A percentile compares a stretch with the other conserved stretches of the same genome.
phyloP scores from a whole-genome alignment of 2,113 vertebrate species.

The Callorhinus ursinus region DNA sequence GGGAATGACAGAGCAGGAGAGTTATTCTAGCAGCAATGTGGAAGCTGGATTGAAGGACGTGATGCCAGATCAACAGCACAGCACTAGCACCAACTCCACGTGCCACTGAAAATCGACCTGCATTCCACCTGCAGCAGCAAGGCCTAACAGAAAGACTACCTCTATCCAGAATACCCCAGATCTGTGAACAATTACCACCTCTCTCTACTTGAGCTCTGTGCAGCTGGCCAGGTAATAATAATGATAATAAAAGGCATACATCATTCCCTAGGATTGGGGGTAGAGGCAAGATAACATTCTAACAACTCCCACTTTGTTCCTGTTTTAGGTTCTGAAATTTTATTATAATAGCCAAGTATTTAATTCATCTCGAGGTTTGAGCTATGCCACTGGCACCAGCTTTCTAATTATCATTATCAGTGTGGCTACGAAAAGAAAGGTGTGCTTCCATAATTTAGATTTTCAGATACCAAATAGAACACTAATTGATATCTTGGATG shows the following conservation, averaged over 20 bases:
- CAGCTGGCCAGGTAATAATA: not conserved
- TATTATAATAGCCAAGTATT: not conserved
- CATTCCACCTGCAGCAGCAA: not conserved
- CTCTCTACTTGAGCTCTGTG: not conserved
- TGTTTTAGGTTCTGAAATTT: slow-evolving; percentile 18
- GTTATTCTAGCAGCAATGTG: not conserved
- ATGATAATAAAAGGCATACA: not conserved
- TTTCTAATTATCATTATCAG: slow-evolving; percentile 8
- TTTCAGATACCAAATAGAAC: slow-evolving; percentile 17
- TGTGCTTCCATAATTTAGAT: slow-evolving; percentile 4
- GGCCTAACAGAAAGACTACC: not conserved
- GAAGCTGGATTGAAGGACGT: not conserved
- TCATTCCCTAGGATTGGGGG: not conserved
- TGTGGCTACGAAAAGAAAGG: not conserved
- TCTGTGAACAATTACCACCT: not conserved
- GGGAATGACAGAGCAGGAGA: not conserved
- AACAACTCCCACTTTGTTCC: slow-evolving; percentile 16
- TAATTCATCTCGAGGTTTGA: slow-evolving; percentile 20
- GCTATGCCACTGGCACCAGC: not conserved
- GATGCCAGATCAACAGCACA: not conserved
- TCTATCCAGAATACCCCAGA: not conserved
- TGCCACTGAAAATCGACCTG: not conserved
- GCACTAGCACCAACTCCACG: not conserved
- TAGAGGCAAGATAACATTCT: not conserved
- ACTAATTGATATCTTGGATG: not conserved